phyloP scores from a whole-genome alignment of 2,888 invertebrate species.

The Oligia latruncula region DNA sequence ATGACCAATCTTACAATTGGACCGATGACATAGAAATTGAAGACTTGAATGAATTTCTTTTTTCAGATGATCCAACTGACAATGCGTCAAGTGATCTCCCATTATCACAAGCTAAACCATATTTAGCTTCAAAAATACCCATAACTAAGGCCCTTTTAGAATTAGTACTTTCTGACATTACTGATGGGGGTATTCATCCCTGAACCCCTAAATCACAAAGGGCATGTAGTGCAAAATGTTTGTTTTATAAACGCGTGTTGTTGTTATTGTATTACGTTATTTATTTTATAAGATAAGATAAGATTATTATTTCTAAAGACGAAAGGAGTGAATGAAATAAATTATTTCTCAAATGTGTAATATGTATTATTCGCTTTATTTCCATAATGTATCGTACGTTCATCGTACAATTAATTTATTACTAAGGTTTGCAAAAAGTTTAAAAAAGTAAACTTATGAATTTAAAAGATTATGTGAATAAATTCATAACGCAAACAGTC shows the following conservation, averaged over 20 bases:
- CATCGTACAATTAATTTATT: not conserved
- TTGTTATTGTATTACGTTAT: not conserved
- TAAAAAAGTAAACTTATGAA: no score
- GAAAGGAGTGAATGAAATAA: conserved; percentile 9
- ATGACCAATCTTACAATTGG: not conserved
- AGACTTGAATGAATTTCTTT: not conserved
- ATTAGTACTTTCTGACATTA: conserved; percentile 29
- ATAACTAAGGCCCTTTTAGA: conserved; percentile 31
- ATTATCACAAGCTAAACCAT: not conserved
- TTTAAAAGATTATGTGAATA: not conserved
- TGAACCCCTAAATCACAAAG: not conserved
- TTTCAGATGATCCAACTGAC: not conserved
- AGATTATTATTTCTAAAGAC: conserved; percentile 15
- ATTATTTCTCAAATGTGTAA: conserved; percentile 3
- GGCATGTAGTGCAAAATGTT: not conserved
- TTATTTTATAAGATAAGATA: conserved; percentile 11
- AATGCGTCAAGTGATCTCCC: not conserved
- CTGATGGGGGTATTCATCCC: not conserved
- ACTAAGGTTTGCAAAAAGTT: not conserved
- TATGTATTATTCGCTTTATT: not conserved
- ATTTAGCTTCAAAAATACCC: conserved; percentile 34
- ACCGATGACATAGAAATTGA: not conserved
- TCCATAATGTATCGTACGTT: not conserved
- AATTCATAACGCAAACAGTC: not conserved
- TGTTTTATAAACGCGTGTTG: not conserved